Evolutionary conservation across 2,797 vertebrate genomes (phyloP).

Genomic region (Danio kyathit): DNA sequence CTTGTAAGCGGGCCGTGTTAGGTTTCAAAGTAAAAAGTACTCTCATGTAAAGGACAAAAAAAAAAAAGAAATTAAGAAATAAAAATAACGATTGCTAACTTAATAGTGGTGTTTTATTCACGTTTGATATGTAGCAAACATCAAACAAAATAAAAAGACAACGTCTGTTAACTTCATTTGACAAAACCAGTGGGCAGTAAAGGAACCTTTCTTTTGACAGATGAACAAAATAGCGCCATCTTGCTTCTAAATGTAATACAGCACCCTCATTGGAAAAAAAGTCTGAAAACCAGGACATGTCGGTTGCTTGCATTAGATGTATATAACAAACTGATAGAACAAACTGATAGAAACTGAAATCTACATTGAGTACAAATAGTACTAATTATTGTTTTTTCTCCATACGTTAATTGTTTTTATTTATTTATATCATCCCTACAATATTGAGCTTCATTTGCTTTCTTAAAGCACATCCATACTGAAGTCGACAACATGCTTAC

Average conservation of each 20-base stretch:
- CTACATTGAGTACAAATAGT: not conserved
- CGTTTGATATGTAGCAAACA: conserved; percentile 3
- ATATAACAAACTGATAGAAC: no score
- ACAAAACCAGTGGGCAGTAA: conserved; percentile 15
- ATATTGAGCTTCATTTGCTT: not conserved
- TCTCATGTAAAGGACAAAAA: not conserved
- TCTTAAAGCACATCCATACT: not conserved
- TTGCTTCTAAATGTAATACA: conserved; percentile 68
- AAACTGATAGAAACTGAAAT: not conserved
- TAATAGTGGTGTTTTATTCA: not conserved
- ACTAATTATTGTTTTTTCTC: not conserved
- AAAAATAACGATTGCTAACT: not conserved
- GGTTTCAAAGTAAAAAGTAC: not conserved
- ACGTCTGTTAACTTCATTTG: conserved; percentile 16
- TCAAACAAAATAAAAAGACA: conserved; percentile 3
- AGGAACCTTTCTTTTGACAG: conserved; percentile 49
- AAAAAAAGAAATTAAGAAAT: not conserved
- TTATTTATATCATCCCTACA: not conserved
- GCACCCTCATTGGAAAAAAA: not conserved
- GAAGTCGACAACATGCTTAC: conserved; percentile 42
- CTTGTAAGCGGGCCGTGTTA: not conserved
- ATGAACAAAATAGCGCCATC: conserved; percentile 82
- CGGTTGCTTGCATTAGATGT: not conserved
- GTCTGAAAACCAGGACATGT: not conserved
- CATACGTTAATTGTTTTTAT: not conserved